A percentile compares a stretch with the other conserved stretches of the same genome.
These are phyloP conservation scores for Carapus acus DNA, from an alignment of 2,797 vertebrate genomes.

Conservation along the genomic window DNA sequence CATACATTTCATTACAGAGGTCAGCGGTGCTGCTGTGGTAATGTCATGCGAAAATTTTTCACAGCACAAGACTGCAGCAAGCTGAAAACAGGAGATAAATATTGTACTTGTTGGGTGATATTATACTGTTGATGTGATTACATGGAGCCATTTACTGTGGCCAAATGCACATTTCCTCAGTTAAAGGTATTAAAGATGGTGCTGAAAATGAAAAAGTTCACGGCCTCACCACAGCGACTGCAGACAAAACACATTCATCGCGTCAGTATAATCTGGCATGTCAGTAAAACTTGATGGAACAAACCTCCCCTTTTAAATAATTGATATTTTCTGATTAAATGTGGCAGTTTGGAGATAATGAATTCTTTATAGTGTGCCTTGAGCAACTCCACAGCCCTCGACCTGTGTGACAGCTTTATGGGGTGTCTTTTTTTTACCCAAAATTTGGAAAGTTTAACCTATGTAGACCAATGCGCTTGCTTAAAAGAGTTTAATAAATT, in stretches of 20 bases:
- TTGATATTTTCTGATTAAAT: slow-evolving; percentile 96
- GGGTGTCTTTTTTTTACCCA: slow-evolving; percentile 84
- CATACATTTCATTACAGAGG: slow-evolving; percentile 72
- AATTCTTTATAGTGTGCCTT: slow-evolving; percentile 88
- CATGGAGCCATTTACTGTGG: slow-evolving; percentile 43
- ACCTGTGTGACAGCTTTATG: slow-evolving; percentile 88
- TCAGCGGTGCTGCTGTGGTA: slow-evolving; percentile 63
- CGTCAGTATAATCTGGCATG: slow-evolving; percentile 66
- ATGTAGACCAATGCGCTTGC: slow-evolving; percentile 99
- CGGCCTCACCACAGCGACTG: slow-evolving; percentile 24
- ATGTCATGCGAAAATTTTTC: slow-evolving; percentile 64
- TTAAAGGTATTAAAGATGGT: slow-evolving; percentile 39
- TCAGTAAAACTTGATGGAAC: slow-evolving; percentile 74
- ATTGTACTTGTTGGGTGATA: slow-evolving; percentile 63
- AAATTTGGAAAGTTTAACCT: slow-evolving; percentile 99
- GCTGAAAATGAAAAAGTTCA: slow-evolving; percentile 52
- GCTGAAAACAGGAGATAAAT: slow-evolving; percentile 70
- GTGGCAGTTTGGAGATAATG: slow-evolving; percentile 87
- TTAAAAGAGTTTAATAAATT: slow-evolving; percentile 99
- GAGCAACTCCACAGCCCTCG: slow-evolving; percentile 88
- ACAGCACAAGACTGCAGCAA: slow-evolving; percentile 56
- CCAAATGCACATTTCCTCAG: slow-evolving; percentile 45
- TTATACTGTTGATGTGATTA: slow-evolving; percentile 64
- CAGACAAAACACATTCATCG: slow-evolving; percentile 41
- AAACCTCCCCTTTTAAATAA: slow-evolving; percentile 89